Evolutionary conservation across 2,797 vertebrate species (phyloP).

Genomic region (Anisognathus igniventris): DNA sequence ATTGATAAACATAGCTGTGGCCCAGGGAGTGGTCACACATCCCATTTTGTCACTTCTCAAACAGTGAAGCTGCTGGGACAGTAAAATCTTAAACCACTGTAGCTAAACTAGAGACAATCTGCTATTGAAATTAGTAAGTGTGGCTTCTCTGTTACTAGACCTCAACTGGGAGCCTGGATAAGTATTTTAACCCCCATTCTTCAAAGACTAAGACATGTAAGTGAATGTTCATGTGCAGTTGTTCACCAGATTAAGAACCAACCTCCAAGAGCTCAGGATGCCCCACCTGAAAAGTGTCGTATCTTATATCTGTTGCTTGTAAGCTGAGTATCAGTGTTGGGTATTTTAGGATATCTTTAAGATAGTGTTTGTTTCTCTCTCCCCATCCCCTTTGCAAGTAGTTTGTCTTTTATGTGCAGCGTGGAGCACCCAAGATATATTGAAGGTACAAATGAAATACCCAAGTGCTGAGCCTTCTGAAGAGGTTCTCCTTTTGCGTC

Average conservation of each 20-base stretch:
- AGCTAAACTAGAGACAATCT: not conserved
- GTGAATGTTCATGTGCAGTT: not conserved
- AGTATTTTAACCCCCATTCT: not conserved
- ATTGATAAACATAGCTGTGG: not conserved
- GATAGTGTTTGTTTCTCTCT: not conserved
- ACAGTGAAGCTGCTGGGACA: not conserved
- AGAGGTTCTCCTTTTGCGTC: not conserved
- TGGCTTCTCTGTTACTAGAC: not conserved
- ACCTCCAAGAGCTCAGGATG: not conserved
- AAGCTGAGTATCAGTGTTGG: not conserved
- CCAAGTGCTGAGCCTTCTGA: not conserved
- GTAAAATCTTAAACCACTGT: not conserved
- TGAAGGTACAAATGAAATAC: not conserved
- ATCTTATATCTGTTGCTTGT: not conserved
- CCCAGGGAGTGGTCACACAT: not conserved
- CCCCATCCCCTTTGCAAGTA: not conserved
- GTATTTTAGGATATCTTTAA: not conserved
- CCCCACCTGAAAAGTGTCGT: not conserved
- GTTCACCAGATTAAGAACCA: not conserved
- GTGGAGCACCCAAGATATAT: rapidly evolving
- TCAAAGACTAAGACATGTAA: not conserved
- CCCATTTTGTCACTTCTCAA: not conserved
- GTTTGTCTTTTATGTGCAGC: not conserved
- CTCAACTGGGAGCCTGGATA: not conserved
- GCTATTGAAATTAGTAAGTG: not conserved